These are phyloP conservation scores for Vultur gryphus DNA, from an alignment of 2,797 vertebrate genomes.

Conservation along the genomic window DNA sequence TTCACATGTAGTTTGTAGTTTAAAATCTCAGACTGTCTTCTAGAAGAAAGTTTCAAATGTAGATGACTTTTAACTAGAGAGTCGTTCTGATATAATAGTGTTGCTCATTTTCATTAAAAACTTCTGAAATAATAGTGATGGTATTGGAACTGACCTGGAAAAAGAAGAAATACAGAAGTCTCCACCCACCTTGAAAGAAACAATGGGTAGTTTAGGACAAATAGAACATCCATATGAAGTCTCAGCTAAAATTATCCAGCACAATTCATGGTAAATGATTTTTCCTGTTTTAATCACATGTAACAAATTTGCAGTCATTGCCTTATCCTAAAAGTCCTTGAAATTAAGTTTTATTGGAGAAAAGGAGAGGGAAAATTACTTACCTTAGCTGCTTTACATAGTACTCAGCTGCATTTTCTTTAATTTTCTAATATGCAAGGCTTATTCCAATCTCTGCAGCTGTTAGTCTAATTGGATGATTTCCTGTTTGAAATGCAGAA, in stretches of 20 bases:
- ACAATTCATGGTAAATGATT: neutral
- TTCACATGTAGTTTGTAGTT: neutral
- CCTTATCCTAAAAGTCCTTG: constrained; percentile 2
- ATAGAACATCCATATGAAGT: neutral
- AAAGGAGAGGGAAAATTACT: neutral
- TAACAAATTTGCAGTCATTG: neutral
- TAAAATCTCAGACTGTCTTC: neutral
- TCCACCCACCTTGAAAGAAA: neutral
- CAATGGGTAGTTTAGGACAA: neutral
- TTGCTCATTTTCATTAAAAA: neutral
- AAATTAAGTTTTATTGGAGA: constrained; percentile 9
- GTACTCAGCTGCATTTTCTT: constrained; percentile 38
- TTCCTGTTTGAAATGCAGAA: constrained; percentile 70
- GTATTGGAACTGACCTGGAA: neutral
- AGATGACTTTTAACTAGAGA: neutral
- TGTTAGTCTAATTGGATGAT: constrained; percentile 69
- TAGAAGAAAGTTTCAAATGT: neutral
- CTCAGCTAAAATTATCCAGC: neutral
- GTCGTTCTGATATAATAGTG: neutral
- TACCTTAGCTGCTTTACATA: constrained; percentile 20
- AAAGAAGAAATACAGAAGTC: neutral
- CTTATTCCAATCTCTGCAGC: constrained; percentile 53
- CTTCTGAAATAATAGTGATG: neutral
- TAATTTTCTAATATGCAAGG: constrained; percentile 42
- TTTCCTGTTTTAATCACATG: neutral